Evolutionary conservation across 2,113 vertebrate species (phyloP), one percentile per base, ranked within the genome.

Genomic region (Pao palembangensis): DNA sequence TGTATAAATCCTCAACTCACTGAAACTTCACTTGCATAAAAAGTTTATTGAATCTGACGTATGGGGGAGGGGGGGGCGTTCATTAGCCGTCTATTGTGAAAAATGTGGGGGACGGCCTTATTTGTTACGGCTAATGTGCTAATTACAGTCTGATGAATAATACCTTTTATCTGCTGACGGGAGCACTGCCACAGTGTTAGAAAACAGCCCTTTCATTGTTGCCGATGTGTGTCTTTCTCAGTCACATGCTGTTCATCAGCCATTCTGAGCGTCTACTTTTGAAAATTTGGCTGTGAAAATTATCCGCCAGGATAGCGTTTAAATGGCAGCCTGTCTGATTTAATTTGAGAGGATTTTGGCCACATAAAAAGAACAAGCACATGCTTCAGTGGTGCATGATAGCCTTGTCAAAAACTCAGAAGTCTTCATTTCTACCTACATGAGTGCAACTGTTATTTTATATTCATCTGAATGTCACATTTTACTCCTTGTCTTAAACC

Each of bases 121-220:
- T 74, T 60, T 76, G 58, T 58, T 71, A 31, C 6, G 3, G 31
- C 65, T 73, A 68, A 75, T 74, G 61, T 80, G 74, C 57, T 75
- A 76, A 82, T 81, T 63, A 43, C 50, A 58, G 31, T 16, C 67
- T 61, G 48, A 58, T 76, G 69, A 76, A 72, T 69, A 68, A 67
- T 50, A 61, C 25, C 51, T 71, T 73, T 79, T 72, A 73, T 76
- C 58, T 69, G 16, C 18, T 73, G 51, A 69, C 59, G 69, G 53
- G 58, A 51, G 52, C 47, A 19, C 58, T 44, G 66, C 23, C 48
- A 73, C n/a, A 48, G 56, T 49, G 42, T 67, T 73, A 54, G 38
- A 61, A 83, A 71, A 52, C 4, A 2, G 52, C 20, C 54, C 17
- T 58, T n/a, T 58, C 55, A 46, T 50, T 55, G 20, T 19, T 19